Conservation (phyloP, 2,888 invertebrate species). For the Fragum fragum region DNA sequence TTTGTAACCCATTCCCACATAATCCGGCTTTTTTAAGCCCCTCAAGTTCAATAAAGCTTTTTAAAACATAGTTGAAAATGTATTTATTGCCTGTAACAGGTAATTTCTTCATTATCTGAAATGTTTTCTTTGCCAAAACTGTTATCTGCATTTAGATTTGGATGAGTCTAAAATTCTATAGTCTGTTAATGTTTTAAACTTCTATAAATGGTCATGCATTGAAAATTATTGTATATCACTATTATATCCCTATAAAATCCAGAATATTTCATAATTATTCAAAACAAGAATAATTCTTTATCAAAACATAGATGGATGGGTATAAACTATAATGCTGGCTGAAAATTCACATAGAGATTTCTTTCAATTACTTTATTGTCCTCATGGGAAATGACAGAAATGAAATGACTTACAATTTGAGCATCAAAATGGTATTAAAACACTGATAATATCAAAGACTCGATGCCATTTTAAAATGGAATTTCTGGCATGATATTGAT, state of each 20-base stretch:
- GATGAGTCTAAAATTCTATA: neutral
- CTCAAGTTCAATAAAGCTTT: neutral
- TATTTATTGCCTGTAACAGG: neutral
- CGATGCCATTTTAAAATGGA: constrained; percentile 12
- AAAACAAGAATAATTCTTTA: too few relatives aligned
- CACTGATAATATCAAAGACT: constrained; percentile 12
- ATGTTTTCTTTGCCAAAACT: neutral
- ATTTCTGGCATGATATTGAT: constrained; percentile 4
- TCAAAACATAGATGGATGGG: too few relatives aligned
- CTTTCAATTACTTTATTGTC: constrained; percentile 22
- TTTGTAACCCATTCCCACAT: neutral
- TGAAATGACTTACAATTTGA: constrained; percentile 31
- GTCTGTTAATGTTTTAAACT: neutral
- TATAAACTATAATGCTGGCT: too few relatives aligned
- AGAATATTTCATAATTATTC: too few relatives aligned
- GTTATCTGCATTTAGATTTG: neutral
- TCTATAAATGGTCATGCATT: too few relatives aligned
- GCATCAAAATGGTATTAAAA: constrained; percentile 23
- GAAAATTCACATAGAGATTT: too few relatives aligned
- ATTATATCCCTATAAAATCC: too few relatives aligned
- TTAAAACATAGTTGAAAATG: constrained; percentile 8
- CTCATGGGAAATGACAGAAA: constrained; percentile 6
- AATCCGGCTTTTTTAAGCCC: neutral
- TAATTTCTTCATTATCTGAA: too few relatives aligned
- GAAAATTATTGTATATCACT: too few relatives aligned